Evolutionary conservation across 2,888 invertebrate species (phyloP).

Genomic region (Scaptomyza reducta): DNA sequence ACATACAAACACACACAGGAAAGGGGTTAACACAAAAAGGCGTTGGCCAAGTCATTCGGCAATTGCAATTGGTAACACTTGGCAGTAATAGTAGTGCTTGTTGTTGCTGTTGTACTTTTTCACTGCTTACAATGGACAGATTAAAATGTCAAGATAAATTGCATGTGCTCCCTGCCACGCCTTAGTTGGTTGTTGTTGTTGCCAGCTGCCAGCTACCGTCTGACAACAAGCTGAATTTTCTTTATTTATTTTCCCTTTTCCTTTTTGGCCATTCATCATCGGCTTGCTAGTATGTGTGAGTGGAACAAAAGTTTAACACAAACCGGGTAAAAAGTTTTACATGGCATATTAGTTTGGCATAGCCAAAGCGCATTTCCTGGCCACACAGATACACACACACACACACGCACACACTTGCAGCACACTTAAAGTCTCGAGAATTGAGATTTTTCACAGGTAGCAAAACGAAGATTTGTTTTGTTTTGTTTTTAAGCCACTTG

Average conservation of each 20-base stretch:
- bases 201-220: conserved; percentile 40
- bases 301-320: conserved; percentile 35
- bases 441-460: conserved; percentile 49
- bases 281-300: background rate
- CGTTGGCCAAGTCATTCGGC: conserved; percentile 35
- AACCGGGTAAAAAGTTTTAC: conserved; percentile 32
- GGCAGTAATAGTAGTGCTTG: background rate
- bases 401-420: background rate
- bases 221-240: conserved; percentile 42
- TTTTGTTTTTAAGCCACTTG: conserved; percentile 48
- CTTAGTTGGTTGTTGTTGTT: conserved; percentile 14
- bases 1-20: background rate
- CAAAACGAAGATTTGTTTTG: conserved; percentile 32
- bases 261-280: conserved; percentile 52
- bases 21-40: conserved; percentile 46
- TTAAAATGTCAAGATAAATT: conserved; percentile 76
- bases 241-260: conserved; percentile 34
- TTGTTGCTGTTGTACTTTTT: conserved; percentile 27
- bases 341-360: conserved; percentile 53
- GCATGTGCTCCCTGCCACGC: conserved; percentile 48
- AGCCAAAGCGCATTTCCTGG: conserved; percentile 69
- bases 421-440: conserved; percentile 9
- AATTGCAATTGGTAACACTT: conserved; percentile 35
- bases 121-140: conserved; percentile 44
- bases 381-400: conserved; percentile 30